Percentiles rank a stretch among this genome's conserved stretches.
Evolutionary conservation across 2,113 vertebrate species (phyloP).

Genomic region (Corvus moneduloides): DNA sequence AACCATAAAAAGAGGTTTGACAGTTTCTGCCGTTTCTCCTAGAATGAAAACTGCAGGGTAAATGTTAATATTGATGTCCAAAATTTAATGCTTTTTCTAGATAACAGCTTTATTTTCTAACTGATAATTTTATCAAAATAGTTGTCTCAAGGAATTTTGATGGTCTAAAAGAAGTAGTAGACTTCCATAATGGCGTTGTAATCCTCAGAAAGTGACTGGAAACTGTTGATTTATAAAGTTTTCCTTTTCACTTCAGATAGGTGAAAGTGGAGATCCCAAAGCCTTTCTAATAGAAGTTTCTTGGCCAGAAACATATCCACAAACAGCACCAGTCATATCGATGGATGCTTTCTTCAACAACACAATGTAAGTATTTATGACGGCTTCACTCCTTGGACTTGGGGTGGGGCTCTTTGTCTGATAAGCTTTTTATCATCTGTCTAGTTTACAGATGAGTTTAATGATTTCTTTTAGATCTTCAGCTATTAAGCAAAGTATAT

Average conservation of each 20-base stretch:
- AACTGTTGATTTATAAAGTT: neutral
- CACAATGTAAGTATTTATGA: conserved; percentile 82
- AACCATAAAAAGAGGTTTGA: neutral
- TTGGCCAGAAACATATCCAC: conserved; percentile 94
- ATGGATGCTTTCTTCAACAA: conserved; percentile 97
- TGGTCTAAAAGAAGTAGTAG: neutral
- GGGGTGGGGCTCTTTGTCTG: neutral
- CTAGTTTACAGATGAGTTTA: neutral
- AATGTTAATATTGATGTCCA: neutral
- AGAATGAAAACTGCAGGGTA: neutral
- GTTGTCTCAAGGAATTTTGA: neutral
- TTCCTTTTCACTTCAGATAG: conserved; percentile 78
- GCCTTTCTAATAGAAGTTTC: conserved; percentile 91
- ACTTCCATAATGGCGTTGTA: neutral
- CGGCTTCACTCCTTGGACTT: neutral
- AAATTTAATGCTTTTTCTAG: neutral
- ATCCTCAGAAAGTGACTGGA: neutral
- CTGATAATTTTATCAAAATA: neutral
- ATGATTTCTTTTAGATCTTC: conserved; percentile 74
- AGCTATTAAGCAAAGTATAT: conserved; percentile 84
- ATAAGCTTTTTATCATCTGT: neutral
- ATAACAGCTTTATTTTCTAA: neutral
- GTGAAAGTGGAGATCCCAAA: conserved; percentile 88
- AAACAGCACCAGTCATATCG: conserved; percentile 86
- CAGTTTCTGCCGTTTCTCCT: neutral